phyloP scores from a whole-genome alignment of 2,113 vertebrate species.

The Athene noctua region DNA sequence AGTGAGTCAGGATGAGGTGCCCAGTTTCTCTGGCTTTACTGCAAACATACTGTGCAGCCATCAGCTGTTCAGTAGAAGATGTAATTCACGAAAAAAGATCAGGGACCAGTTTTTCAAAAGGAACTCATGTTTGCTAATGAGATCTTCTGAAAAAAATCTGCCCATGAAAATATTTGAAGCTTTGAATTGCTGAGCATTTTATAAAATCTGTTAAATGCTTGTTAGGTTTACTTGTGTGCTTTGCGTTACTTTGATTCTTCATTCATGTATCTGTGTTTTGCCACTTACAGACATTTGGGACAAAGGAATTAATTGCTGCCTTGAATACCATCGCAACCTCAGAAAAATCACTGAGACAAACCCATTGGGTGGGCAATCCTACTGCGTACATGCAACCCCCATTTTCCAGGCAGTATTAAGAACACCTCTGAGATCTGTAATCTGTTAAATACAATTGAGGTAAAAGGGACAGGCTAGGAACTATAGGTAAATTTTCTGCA shows the following conservation, averaged over 20 bases:
- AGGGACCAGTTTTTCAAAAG: background rate
- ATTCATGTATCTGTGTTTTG: background rate
- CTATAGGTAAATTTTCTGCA: background rate
- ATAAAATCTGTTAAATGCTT: background rate
- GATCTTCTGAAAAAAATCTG: background rate
- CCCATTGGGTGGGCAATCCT: background rate
- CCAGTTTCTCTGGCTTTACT: background rate
- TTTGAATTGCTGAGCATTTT: background rate
- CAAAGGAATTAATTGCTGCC: background rate
- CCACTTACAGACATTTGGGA: background rate
- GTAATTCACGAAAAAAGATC: background rate
- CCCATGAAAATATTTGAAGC: background rate
- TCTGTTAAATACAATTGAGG: background rate
- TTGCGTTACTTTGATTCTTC: background rate
- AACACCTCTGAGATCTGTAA: background rate
- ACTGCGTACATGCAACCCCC: fast-evolving
- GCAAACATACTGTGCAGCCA: background rate
- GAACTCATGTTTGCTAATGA: background rate
- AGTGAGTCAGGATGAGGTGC: background rate
- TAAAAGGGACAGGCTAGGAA: background rate
- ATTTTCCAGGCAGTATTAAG: background rate
- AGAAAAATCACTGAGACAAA: background rate
- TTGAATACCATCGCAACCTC: background rate
- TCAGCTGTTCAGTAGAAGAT: background rate
- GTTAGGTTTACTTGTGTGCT: background rate